Evolutionary conservation across 2,113 vertebrate genomes (phyloP).

Genomic region (Nymphicus hollandicus): DNA sequence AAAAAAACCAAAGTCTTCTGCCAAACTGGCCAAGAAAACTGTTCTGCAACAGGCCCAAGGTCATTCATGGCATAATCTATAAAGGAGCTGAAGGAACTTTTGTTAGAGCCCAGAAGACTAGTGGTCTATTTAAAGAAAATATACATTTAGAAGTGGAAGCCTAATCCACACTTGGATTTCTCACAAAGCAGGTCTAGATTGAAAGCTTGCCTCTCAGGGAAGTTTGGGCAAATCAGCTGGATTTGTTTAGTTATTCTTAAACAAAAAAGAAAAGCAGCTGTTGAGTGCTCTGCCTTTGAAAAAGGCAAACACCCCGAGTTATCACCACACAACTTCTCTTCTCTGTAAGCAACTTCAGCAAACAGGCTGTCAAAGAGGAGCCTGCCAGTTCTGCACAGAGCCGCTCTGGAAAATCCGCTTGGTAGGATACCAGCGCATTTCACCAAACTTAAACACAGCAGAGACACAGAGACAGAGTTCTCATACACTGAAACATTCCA

Average conservation of each 20-base stretch:
- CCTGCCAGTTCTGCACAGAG: background rate
- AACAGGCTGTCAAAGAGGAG: background rate
- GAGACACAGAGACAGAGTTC: background rate
- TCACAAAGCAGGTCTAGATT: background rate
- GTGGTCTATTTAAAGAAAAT: constrained; percentile 33
- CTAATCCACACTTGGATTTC: background rate
- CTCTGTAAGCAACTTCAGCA: background rate
- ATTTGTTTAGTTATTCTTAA: background rate
- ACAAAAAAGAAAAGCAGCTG: constrained; percentile 8
- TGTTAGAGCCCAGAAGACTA: background rate
- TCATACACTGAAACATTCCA: background rate
- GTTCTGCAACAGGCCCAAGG: background rate
- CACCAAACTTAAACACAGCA: background rate
- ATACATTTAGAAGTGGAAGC: background rate
- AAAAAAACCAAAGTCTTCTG: background rate
- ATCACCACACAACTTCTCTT: background rate
- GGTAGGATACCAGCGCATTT: background rate
- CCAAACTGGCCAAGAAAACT: constrained; percentile 13
- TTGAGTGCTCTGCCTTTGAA: background rate
- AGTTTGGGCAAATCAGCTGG: background rate
- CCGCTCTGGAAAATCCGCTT: background rate
- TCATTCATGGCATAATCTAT: constrained; percentile 11
- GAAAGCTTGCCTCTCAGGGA: background rate
- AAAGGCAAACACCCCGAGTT: background rate
- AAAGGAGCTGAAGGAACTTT: constrained; percentile 35